A percentile compares a stretch with the other conserved stretches of the same genome.
Evolutionary conservation across 2,888 invertebrate genomes (phyloP).

Genomic region (Periphyllus acericola): DNA sequence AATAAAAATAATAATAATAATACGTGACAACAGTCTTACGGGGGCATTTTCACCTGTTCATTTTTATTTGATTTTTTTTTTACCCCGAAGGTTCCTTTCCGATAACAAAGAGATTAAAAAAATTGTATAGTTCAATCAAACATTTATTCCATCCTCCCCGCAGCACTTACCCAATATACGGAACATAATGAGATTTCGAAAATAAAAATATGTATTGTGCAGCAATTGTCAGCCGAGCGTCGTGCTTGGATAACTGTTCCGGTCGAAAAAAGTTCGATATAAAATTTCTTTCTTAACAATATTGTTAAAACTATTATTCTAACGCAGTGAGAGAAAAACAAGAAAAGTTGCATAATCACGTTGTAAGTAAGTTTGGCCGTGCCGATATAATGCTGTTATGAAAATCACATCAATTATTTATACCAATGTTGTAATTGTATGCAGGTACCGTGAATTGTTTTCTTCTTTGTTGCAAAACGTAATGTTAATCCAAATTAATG

Average conservation of each 20-base stretch:
- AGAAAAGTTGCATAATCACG: neutral
- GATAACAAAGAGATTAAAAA: constrained; percentile 6
- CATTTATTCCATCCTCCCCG: neutral
- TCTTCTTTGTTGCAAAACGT: too few species aligned
- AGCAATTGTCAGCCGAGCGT: constrained; percentile 9
- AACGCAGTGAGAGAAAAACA: neutral
- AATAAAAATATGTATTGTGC: neutral
- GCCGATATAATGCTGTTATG: too few species aligned
- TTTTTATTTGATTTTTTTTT: too few species aligned
- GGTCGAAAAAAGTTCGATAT: neutral
- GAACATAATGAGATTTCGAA: constrained; percentile 24
- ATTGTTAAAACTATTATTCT: neutral
- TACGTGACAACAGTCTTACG: too few species aligned
- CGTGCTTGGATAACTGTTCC: constrained; percentile 11
- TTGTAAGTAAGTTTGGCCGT: too few species aligned
- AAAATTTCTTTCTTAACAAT: neutral
- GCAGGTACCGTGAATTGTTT: too few species aligned
- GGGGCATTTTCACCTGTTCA: too few species aligned
- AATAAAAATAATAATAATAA: too few species aligned
- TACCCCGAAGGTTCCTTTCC: neutral
- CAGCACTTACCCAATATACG: too few species aligned
- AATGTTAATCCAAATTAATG: too few species aligned
- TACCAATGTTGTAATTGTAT: too few species aligned
- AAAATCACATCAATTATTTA: too few species aligned
- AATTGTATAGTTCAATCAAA: constrained; percentile 22